Evolutionary conservation across 2,113 vertebrate species (phyloP).

Genomic region (Chascanopsetta lugubris): DNA sequence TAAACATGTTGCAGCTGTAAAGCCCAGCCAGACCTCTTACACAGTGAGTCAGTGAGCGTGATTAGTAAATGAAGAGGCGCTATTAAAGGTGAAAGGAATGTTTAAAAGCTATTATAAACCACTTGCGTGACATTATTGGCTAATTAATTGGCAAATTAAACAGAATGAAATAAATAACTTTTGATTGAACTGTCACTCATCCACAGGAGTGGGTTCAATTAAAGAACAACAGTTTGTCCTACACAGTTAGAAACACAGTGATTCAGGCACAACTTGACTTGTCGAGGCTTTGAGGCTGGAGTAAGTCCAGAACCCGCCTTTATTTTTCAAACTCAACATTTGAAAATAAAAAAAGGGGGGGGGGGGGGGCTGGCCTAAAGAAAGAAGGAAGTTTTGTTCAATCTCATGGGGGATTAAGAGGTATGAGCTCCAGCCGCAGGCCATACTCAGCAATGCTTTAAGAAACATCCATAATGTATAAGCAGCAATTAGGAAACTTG

Average conservation of each 20-base stretch:
- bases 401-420: conserved; percentile 12
- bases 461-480: conserved; percentile 40
- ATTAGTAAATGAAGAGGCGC: conserved; percentile 39
- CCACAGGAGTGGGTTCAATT: neutral
- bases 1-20: conserved; percentile 45
- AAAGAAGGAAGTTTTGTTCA: conserved; percentile 21
- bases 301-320: too few relatives aligned
- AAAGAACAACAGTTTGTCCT: conserved; percentile 22
- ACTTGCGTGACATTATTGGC: conserved; percentile 6
- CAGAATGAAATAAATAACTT: conserved; percentile 13
- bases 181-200: neutral
- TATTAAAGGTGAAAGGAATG: conserved; percentile 31
- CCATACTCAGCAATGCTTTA: conserved; percentile 27
- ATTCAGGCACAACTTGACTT: too few relatives aligned
- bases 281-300: too few relatives aligned
- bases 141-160: conserved; percentile 2
- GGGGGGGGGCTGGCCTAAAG: neutral
- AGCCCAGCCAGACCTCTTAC: conserved; percentile 4
- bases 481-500: conserved; percentile 26
- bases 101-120: conserved; percentile 32
- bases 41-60: conserved; percentile 23
- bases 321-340: conserved; percentile 55
- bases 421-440: conserved; percentile 19
- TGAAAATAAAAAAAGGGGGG: conserved; percentile 28
- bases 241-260: too few relatives aligned